Conservation (phyloP, 2,888 invertebrate species). For the Globia sparganii region DNA sequence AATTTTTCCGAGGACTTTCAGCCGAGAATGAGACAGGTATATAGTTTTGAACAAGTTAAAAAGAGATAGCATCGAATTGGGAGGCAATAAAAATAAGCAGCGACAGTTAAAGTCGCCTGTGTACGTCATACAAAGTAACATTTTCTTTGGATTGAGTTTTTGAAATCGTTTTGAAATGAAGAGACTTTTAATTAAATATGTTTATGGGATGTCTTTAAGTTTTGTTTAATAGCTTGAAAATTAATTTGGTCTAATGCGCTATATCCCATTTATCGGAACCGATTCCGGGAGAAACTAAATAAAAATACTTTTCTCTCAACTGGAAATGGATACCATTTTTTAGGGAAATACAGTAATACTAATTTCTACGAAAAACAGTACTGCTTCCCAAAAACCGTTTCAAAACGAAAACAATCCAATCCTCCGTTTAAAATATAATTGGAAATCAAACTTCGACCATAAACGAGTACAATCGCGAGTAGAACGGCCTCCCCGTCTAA, state of each 20-base stretch:
- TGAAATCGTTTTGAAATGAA: conserved; percentile 26
- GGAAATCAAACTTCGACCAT: conserved; percentile 60
- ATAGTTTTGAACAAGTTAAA: conserved; percentile 57
- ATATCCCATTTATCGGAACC: neutral
- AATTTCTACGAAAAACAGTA: neutral
- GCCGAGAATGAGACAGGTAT: conserved; percentile 63
- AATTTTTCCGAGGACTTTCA: conserved; percentile 68
- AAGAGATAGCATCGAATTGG: conserved; percentile 58
- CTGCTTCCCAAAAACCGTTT: conserved; percentile 7
- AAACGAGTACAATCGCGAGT: conserved; percentile 49
- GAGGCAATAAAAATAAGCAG: conserved; percentile 75
- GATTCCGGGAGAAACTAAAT: neutral
- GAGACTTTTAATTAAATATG: conserved; percentile 17
- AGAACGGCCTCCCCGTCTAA: conserved; percentile 64
- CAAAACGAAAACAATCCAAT: conserved; percentile 26
- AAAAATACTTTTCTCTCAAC: neutral
- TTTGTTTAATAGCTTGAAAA: neutral
- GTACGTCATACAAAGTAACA: conserved; percentile 73
- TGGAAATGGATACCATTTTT: neutral
- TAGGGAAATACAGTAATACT: neutral
- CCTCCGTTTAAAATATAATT: conserved; percentile 52
- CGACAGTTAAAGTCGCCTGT: conserved; percentile 72
- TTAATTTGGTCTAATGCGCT: neutral
- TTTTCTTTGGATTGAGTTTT: conserved; percentile 61
- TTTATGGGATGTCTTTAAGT: neutral